phyloP scores from a whole-genome alignment of 2,797 vertebrate genomes.

The Syngnathus acus region DNA sequence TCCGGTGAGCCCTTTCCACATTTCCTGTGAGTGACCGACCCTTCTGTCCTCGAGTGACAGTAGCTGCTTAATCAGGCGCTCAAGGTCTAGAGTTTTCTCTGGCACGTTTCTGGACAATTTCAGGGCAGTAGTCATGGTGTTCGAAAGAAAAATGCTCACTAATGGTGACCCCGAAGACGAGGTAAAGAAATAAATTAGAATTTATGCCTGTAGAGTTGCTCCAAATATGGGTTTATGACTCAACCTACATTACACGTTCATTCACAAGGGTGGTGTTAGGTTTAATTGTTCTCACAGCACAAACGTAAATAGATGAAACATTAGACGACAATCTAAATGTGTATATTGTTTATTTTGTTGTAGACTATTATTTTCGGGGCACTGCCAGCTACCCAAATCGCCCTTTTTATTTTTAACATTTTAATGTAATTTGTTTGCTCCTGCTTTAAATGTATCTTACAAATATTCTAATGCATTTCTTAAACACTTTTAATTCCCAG shows the following conservation, averaged over 20 bases:
- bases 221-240: conserved; percentile 3
- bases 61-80: background rate
- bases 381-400: background rate
- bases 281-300: background rate
- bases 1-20: conserved; percentile 14
- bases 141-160: conserved; percentile 57
- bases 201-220: background rate
- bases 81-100: background rate
- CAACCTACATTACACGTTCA: background rate
- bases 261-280: background rate
- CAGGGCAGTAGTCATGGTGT: conserved; percentile 45
- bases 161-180: conserved; percentile 59
- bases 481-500: conserved; percentile 18
- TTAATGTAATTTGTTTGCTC: background rate
- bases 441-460: background rate
- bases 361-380: too few species aligned
- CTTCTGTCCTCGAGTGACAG: conserved; percentile 43
- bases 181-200: conserved; percentile 33
- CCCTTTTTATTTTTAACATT: background rate
- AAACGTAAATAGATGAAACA: background rate
- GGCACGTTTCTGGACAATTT: background rate
- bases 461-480: background rate
- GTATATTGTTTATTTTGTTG: background rate
- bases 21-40: conserved; percentile 60
- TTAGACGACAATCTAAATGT: background rate